A percentile compares a stretch with the other conserved stretches of the same genome.
Evolutionary conservation across 2,888 invertebrate genomes (phyloP).

Genomic region (Poecilobothrus nobilitatus): DNA sequence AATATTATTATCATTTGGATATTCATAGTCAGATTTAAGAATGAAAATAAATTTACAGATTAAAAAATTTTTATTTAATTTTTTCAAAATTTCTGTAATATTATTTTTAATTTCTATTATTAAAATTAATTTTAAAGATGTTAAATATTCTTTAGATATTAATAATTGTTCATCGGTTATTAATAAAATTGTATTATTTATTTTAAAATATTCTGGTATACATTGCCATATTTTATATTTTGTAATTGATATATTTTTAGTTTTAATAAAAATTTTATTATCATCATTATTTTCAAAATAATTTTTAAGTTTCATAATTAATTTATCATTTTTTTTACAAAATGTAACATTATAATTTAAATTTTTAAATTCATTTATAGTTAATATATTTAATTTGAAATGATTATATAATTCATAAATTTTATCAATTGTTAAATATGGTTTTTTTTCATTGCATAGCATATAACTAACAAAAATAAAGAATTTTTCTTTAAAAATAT

Average conservation of each 20-base stretch:
- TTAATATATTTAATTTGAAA: background rate
- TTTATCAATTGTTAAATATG: background rate
- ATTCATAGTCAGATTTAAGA: no score
- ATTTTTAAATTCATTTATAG: background rate
- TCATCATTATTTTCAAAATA: background rate
- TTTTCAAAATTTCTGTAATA: no score
- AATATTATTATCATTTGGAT: no score
- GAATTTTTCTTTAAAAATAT: background rate
- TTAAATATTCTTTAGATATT: no score
- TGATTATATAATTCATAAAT: background rate
- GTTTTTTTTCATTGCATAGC: background rate
- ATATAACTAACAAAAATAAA: background rate
- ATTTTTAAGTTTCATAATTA: background rate
- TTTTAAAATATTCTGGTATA: background rate
- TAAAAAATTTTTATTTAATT: background rate
- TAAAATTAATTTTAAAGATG: no score
- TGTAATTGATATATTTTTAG: background rate
- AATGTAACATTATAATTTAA: background rate
- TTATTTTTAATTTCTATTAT: no score
- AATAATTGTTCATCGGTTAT: no score
- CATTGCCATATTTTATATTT: constrained; percentile 3
- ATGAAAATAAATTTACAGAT: background rate
- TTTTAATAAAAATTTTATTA: background rate
- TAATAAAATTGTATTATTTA: background rate
- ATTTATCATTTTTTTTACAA: background rate